Conservation (phyloP, 2,113 vertebrate species). For the Cinclus mexicanus region DNA sequence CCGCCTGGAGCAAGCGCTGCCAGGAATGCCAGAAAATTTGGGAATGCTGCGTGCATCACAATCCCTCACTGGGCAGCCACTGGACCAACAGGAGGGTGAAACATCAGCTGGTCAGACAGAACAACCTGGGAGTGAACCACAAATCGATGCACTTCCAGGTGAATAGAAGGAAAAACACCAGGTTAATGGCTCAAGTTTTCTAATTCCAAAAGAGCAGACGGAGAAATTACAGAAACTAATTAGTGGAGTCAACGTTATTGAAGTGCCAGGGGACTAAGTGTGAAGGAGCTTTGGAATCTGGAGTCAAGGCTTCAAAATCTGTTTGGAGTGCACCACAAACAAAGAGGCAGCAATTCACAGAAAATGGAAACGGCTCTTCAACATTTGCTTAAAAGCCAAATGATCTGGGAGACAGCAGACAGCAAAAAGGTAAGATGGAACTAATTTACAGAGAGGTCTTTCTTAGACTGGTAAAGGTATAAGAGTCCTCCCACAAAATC, state of each 20-base stretch:
- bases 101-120: neutral
- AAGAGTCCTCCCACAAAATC: neutral
- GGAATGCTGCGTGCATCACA: neutral
- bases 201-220: neutral
- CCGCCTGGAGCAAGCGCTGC: neutral
- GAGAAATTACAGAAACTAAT: neutral
- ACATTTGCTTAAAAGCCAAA: neutral
- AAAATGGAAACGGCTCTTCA: neutral
- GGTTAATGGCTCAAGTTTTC: neutral
- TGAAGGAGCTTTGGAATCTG: neutral
- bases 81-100: neutral
- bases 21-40: neutral
- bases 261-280: neutral
- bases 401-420: neutral
- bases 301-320: neutral
- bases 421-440: neutral
- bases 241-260: neutral
- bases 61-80: neutral
- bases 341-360: neutral
- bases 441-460: neutral
- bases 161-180: neutral
- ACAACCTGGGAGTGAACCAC: neutral
- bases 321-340: neutral
- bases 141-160: neutral
- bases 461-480: neutral